These are phyloP conservation scores for Plecotus auritus DNA, from an alignment of 2,113 vertebrate species.

Conservation along the genomic window DNA sequence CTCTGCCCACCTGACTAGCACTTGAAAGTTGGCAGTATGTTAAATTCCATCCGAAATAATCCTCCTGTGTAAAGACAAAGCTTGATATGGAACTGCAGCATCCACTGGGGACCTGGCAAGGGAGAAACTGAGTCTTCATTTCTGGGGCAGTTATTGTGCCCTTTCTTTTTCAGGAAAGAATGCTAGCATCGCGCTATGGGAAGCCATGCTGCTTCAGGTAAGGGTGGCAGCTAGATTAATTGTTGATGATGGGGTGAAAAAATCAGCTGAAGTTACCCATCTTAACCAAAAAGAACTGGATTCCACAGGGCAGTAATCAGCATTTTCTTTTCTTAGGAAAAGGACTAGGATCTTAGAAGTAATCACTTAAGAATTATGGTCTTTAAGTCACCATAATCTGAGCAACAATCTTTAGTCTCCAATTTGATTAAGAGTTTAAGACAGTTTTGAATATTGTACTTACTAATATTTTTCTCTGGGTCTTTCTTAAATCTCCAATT, in stretches of 20 bases:
- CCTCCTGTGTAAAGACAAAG: background rate
- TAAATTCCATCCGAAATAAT: background rate
- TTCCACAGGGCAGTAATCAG: background rate
- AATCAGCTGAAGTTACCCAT: background rate
- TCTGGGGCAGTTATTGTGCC: background rate
- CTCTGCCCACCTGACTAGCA: background rate
- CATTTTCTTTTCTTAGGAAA: background rate
- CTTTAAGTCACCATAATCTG: background rate
- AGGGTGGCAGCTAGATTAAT: background rate
- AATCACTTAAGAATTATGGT: background rate
- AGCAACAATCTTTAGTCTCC: background rate
- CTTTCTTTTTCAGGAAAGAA: constrained; percentile 57
- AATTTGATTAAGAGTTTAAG: background rate
- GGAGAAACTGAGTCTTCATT: background rate
- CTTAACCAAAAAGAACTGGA: background rate
- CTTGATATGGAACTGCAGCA: background rate
- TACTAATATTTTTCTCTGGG: background rate
- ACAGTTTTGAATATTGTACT: background rate
- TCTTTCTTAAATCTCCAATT: background rate
- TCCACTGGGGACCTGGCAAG: background rate
- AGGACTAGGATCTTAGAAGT: background rate
- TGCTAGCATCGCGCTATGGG: constrained; percentile 39
- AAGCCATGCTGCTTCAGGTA: constrained; percentile 70
- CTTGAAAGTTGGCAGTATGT: background rate
- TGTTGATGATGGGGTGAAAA: background rate